Base-by-base conservation (phyloP, 2,113 vertebrate species). In the Thunnus maccoyii region DNA sequence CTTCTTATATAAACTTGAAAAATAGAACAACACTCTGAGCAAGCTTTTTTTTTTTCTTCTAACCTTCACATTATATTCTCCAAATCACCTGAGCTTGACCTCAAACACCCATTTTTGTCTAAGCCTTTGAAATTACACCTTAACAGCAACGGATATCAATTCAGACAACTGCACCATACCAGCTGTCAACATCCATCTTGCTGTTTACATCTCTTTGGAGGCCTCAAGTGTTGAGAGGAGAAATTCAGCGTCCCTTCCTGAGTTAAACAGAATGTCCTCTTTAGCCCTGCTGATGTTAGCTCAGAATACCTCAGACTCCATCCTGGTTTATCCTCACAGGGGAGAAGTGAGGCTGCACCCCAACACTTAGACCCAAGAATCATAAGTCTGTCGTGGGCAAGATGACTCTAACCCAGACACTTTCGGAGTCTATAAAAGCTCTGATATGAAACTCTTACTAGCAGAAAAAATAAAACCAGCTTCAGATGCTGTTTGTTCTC, bases 361-460 rank as follows among this genome's bases (percentile, higher is more conserved):
- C 44, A 63, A 88, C 32, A 55, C 80, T 83, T 36, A 73, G 57
- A 67, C 77, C 82, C 50, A 18, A 32, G 83, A 79, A 72, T 88
- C 87, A 87, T 83, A 85, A 82, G 67, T 89, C 85, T 89, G 85
- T 86, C 52, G 16, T 32, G 20, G 69, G 47, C 62, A 76, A 79
- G 79, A 89, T 91, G 89, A 90, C 77, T 84, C 78, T 76, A 83
- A 62, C 78, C 79, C 50, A 75, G 36, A 85, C 74, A 56, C 76
- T 84, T 86, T 86, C 69, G 84, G 46, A 86, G 80, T 76, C 55
- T 78, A 73, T 88, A 92, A 92, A 86, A 73, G 72, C 66, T 76
- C 17, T 30, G 50, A 84, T 90, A 84, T 91, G 83, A 81, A 83
- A 89, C 79, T 86, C 76, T 82, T 66, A 74, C 66, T 68, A 72